Percentiles rank a stretch among this genome's conserved stretches.
Evolutionary conservation across 2,797 vertebrate species (phyloP).

Genomic region (Denticeps clupeoides): DNA sequence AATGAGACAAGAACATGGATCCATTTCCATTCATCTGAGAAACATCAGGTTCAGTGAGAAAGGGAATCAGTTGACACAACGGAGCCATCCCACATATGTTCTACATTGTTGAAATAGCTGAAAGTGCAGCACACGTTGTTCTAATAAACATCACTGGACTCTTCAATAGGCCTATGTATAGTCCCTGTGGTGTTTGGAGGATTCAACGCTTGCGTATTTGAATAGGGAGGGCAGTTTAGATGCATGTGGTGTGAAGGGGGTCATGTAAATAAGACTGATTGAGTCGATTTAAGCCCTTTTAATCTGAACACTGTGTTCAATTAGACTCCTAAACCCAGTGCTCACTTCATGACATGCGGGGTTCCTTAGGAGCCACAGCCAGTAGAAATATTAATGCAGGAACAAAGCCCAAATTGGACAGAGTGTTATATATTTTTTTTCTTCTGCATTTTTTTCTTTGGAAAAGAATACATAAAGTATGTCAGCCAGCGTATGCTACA

Average conservation of each 20-base stretch:
- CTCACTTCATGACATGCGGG: conserved; percentile 10
- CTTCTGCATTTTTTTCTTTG: conserved; percentile 19
- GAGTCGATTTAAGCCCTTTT: conserved; percentile 2
- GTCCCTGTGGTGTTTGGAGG: not conserved
- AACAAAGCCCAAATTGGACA: conserved; percentile 19
- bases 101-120: not conserved
- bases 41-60: too few relatives aligned
- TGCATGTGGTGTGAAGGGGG: conserved; percentile 2
- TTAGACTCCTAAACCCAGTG: not conserved
- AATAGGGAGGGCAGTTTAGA: not conserved
- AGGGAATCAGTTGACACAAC: not conserved
- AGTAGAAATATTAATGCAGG: conserved; percentile 26
- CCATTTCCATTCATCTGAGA: too few relatives aligned
- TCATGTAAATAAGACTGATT: conserved; percentile 3
- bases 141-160: conserved; percentile 7
- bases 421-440: conserved; percentile 10
- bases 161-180: too few relatives aligned
- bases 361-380: conserved; percentile 11
- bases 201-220: not conserved
- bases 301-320: conserved; percentile 8
- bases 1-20: too few relatives aligned
- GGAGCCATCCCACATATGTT: not conserved
- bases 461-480: too few relatives aligned
- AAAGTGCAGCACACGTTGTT: not conserved
- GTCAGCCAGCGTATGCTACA: too few relatives aligned